Evolutionary conservation across 2,888 invertebrate species (phyloP), one percentile per base, ranked within the genome.

Genomic region (Nebria salina): DNA sequence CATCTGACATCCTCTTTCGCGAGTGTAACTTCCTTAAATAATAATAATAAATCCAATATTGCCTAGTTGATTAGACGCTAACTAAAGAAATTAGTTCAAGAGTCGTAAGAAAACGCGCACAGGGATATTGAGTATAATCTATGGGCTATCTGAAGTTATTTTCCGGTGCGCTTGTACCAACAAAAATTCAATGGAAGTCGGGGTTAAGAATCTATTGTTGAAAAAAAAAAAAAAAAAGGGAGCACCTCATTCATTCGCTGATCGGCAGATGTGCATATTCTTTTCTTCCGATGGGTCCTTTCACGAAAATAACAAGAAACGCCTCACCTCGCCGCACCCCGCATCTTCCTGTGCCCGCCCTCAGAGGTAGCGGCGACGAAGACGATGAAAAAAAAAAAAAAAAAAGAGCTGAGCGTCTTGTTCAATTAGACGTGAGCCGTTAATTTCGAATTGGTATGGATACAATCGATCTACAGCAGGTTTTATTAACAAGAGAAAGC

Each of bases 251-350:
- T 70, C 70, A 70, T 20, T 20, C 66, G 66, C 25, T 54, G 54
- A 54, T 54, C 11, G 75, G 75, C 80, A 80, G 80, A 80, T 80
- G 80, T 80, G 80, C 75, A 80, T 75, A 80, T 80, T 80, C 74
- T 74, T 80, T 80, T 80, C 74, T 74, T 41, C 73, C 1, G 75
- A 70, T 65, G 75, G 43, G 73, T 79, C 74, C 75, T 74, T 75
- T 75, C 74, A 79, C 26, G 79, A 72, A 79, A 79, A 79, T 79
- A 72, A 79, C 26, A 65, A 54, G 66, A 75, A 75, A 75, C 79
- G 65, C 77, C 26, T 54, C 43, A 54, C 68, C 20, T 25, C 70
- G 0, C 70, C 70, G 15, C 66, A 15, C 20, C 66, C n/a, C n/a
- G 66, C 66, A 0, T 15, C 66, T 66, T 25, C 15, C 66, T 66